Evolutionary conservation across 1,140 invertebrate species (phyloP), one percentile per base, ranked within the genome.

Genomic region (Mya arenaria): DNA sequence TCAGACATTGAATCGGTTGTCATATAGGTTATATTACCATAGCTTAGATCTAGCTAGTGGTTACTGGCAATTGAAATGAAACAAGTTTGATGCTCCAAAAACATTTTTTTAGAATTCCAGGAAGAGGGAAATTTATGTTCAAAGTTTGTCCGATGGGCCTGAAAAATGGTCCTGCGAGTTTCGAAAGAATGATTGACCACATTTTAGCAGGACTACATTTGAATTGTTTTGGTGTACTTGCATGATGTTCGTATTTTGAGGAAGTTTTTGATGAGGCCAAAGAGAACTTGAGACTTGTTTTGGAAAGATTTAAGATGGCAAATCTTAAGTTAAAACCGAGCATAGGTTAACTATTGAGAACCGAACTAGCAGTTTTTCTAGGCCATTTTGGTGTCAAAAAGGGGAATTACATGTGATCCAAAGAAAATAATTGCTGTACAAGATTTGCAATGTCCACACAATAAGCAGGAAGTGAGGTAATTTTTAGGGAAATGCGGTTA

Each of bases 401-500:
- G 68, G 4, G 75, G 75, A 25, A 63, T 78, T 1, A 85, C 71
- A 72, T 85, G 87, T 23, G 88, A 92, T 85, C 77, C 69, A 39
- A 84, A 85, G 17, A 90, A 90, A 84, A 75, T 93, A n/a, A 62
- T n/a, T n/a, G 85, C 91, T 10, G 92, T 94, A 52, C 44, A 68
- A 68, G 62, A 90, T 41, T 83, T 89, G 36, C 81, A 58, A 60
- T 28, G 19, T 30, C 92, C 91, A 23, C 63, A 66, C 44, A 88
- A 87, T 36, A 86, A 88, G 58, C 89, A 86, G 75, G 86, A 92
- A 30, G 65, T 94, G 4, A 30, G 37, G 41, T 66, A 15, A 82
- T 80, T 79, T 44, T 60, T 82, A n/a, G 81, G 81, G 34, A 41
- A 73, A 36, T 34, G 44, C 34, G 37, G 30, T 41, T 75, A 80